Percentiles rank a stretch among this genome's conserved stretches.
These are phyloP conservation scores for Pterostichus niger DNA, from an alignment of 2,888 invertebrate species.

Conservation along the genomic window DNA sequence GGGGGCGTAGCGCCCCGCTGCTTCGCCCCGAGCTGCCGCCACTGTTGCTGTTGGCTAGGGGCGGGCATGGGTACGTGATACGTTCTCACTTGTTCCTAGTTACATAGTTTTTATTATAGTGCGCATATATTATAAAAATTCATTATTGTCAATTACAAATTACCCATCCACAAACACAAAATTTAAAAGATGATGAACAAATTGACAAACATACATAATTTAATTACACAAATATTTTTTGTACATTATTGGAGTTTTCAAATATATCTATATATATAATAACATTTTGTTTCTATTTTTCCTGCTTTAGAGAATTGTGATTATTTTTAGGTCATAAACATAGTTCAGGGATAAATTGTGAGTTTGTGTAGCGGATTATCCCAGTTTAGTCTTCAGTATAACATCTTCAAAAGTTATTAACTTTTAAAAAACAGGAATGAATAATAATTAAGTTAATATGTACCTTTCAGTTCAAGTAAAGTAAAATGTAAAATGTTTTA, in stretches of 20 bases:
- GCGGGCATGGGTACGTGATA: slow-evolving; percentile 56
- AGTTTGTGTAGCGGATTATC: too few relatives aligned
- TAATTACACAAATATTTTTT: slow-evolving; percentile 86
- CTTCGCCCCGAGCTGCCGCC: slow-evolving; percentile 46
- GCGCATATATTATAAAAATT: slow-evolving; percentile 72
- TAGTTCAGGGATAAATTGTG: too few relatives aligned
- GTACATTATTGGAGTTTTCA: slow-evolving; percentile 87
- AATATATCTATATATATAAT: slow-evolving; percentile 83
- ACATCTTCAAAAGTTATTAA: too few relatives aligned
- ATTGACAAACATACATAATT: slow-evolving; percentile 80
- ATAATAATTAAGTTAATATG: too few relatives aligned
- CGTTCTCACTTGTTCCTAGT: slow-evolving; percentile 67
- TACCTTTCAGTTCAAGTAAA: too few relatives aligned
- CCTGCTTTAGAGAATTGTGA: not conserved
- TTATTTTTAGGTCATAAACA: too few relatives aligned
- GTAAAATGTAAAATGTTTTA: too few relatives aligned
- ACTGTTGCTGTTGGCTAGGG: slow-evolving; percentile 66
- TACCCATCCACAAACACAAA: slow-evolving; percentile 74
- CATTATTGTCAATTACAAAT: slow-evolving; percentile 77
- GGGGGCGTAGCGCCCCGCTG: slow-evolving; percentile 49
- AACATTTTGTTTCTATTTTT: slow-evolving; percentile 16
- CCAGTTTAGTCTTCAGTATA: too few relatives aligned
- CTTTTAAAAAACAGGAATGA: too few relatives aligned
- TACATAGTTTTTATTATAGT: slow-evolving; percentile 66
- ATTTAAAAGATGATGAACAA: slow-evolving; percentile 74